These are phyloP conservation scores for Acheta domesticus DNA, from an alignment of 2,888 invertebrate species.

Conservation along the genomic window DNA sequence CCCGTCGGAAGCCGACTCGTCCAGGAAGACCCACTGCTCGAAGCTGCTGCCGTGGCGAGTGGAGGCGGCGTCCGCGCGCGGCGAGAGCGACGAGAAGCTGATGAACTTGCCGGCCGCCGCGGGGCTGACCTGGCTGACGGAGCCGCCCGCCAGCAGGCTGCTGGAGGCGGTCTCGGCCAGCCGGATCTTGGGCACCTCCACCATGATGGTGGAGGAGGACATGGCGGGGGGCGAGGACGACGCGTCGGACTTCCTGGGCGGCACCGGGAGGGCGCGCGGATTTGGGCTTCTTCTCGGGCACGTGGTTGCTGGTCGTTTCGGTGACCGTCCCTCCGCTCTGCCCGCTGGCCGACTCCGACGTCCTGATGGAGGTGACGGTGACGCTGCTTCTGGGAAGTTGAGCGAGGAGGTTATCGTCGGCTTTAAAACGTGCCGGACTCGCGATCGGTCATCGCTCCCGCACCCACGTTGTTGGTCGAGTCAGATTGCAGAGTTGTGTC, in stretches of 20 bases:
- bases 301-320: slow-evolving; percentile 26
- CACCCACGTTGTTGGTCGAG: not conserved
- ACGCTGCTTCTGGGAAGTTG: slow-evolving; percentile 36
- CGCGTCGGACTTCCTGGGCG: slow-evolving; percentile 49
- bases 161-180: slow-evolving; percentile 10
- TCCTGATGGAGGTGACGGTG: slow-evolving; percentile 43
- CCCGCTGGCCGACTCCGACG: slow-evolving; percentile 45
- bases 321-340: slow-evolving; percentile 19
- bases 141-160: not conserved
- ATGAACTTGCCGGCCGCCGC: slow-evolving; percentile 31
- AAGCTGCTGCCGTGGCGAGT: slow-evolving; percentile 42
- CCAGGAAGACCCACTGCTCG: slow-evolving; percentile 48
- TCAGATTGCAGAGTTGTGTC: not conserved
- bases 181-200: slow-evolving; percentile 25
- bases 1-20: slow-evolving; percentile 39
- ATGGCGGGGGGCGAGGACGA: slow-evolving; percentile 38
- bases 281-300: slow-evolving; percentile 42
- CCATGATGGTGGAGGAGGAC: slow-evolving; percentile 20
- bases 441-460: not conserved
- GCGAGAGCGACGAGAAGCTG: slow-evolving; percentile 33
- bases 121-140: not conserved
- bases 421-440: not conserved
- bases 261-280: slow-evolving; percentile 50
- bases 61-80: slow-evolving; percentile 38
- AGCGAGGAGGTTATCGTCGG: not conserved